A percentile compares a stretch with the other conserved stretches of the same genome.
Evolutionary conservation across 2,888 invertebrate genomes (phyloP).

Genomic region (Agriopis aurantiaria): DNA sequence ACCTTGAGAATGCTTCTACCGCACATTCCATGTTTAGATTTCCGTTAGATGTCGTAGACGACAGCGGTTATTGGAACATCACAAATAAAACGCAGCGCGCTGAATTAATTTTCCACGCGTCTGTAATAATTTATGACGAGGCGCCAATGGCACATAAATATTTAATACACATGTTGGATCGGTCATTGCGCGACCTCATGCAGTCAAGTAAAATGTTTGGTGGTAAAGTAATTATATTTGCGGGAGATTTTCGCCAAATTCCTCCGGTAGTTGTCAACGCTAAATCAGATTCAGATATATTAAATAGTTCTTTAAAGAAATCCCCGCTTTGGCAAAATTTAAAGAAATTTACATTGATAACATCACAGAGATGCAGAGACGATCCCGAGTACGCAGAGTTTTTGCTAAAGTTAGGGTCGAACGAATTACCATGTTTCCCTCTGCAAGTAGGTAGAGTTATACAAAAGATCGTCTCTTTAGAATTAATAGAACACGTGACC

Average conservation of each 20-base stretch:
- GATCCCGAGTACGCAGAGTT: conserved; percentile 10
- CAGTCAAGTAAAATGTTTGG: conserved; percentile 15
- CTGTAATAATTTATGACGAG: not conserved
- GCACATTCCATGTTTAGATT: not conserved
- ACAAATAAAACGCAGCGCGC: not conserved
- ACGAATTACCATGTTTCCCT: no score
- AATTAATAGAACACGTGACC: conserved; percentile 10
- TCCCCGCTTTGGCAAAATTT: conserved; percentile 13
- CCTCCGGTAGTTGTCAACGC: conserved; percentile 15
- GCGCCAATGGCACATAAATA: conserved; percentile 7
- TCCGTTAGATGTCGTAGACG: not conserved
- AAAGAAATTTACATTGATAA: conserved; percentile 14
- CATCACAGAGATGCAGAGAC: conserved; percentile 16
- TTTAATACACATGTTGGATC: not conserved
- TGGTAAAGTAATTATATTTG: conserved; percentile 26
- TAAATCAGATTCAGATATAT: conserved; percentile 9
- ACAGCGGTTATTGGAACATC: not conserved
- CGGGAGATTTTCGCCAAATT: conserved; percentile 29
- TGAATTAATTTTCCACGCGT: not conserved
- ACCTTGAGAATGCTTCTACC: not conserved
- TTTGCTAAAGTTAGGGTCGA: conserved; percentile 20
- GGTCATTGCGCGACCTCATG: conserved; percentile 22
- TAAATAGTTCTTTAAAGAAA: conserved; percentile 7
- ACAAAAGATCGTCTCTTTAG: conserved; percentile 7
- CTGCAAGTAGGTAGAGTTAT: not conserved